A percentile compares a stretch with the other conserved stretches of the same genome.
These are phyloP conservation scores for Calliopsis andreniformis DNA, from an alignment of 1,140 invertebrate species.

Conservation along the genomic window DNA sequence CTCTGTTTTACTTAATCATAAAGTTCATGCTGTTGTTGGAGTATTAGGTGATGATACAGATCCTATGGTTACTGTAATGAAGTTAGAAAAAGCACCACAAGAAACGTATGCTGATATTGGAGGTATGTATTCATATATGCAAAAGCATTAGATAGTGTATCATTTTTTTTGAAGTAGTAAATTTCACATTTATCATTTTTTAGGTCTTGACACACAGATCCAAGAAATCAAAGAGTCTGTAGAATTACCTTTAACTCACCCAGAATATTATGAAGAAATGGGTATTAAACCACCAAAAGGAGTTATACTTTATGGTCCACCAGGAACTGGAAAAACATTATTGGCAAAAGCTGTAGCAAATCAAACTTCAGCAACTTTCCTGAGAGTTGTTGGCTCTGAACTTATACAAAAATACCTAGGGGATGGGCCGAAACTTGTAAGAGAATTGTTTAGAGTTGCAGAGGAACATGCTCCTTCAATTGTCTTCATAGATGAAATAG, in stretches of 20 bases:
- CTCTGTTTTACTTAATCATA: conserved; percentile 99
- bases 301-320: conserved; percentile 98
- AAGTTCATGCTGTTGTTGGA: conserved; percentile 99
- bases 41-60: conserved; percentile 99
- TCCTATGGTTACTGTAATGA: conserved; percentile 99
- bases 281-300: conserved; percentile 99
- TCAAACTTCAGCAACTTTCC: conserved; percentile 99
- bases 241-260: conserved; percentile 98
- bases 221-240: conserved; percentile 99
- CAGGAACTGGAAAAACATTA: conserved; percentile 99
- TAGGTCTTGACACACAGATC: conserved; percentile 98
- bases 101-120: conserved; percentile 99
- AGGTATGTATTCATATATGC: conserved; percentile 78
- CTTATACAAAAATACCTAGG: conserved; percentile 99
- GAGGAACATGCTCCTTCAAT: conserved; percentile 99
- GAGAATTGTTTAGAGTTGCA: conserved; percentile 98
- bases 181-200: conserved; percentile 46
- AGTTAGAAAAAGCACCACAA: conserved; percentile 99
- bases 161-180: not conserved
- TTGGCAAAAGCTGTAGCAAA: conserved; percentile 99
- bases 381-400: conserved; percentile 99
- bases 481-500: conserved; percentile 99
- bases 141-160: conserved; percentile 1
- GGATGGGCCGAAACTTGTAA: conserved; percentile 98
- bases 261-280: conserved; percentile 99